Evolutionary conservation across 92 coral and sea anemone species (phyloP).

Genomic region (Palythoa grandiflora): DNA sequence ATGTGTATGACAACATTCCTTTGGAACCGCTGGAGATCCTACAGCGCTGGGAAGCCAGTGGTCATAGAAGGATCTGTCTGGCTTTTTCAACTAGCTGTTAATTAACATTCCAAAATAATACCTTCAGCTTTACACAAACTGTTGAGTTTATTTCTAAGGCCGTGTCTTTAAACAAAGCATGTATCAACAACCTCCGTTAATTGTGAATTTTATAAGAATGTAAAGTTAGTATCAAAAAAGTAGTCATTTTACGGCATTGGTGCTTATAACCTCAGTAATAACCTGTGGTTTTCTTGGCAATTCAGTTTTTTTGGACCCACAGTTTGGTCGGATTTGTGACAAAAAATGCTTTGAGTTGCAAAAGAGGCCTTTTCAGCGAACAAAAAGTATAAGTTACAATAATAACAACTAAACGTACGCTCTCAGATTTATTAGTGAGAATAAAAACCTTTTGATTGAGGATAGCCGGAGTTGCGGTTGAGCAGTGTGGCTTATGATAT

Average conservation of each 20-base stretch:
- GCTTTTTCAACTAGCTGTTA: not conserved
- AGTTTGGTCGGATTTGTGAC: conserved; percentile 22
- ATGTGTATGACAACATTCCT: conserved; percentile 16
- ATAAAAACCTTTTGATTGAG: conserved; percentile 7
- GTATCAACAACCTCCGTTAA: too few species aligned
- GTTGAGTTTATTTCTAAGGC: too few species aligned
- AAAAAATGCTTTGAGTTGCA: not conserved
- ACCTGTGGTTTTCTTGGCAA: not conserved
- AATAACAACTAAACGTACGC: not conserved
- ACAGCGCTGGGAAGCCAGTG: conserved; percentile 14
- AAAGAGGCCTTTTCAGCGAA: conserved; percentile 2
- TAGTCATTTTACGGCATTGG: not conserved
- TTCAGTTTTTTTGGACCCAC: not conserved
- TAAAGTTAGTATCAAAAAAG: too few species aligned
- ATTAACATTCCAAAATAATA: not conserved
- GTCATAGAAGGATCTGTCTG: conserved; percentile 6
- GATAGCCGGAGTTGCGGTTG: conserved; percentile 18
- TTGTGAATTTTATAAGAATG: too few species aligned
- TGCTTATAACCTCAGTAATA: conserved; percentile 22
- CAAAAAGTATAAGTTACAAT: not conserved
- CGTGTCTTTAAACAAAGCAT: too few species aligned
- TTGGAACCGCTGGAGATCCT: conserved; percentile 12
- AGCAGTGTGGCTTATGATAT: conserved; percentile 9
- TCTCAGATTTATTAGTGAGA: conserved; percentile 10
- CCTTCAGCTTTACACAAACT: not conserved